Evolutionary conservation across 2,888 invertebrate species (phyloP), one percentile per base, ranked within the genome.

Genomic region (Drosophila helvetica): DNA sequence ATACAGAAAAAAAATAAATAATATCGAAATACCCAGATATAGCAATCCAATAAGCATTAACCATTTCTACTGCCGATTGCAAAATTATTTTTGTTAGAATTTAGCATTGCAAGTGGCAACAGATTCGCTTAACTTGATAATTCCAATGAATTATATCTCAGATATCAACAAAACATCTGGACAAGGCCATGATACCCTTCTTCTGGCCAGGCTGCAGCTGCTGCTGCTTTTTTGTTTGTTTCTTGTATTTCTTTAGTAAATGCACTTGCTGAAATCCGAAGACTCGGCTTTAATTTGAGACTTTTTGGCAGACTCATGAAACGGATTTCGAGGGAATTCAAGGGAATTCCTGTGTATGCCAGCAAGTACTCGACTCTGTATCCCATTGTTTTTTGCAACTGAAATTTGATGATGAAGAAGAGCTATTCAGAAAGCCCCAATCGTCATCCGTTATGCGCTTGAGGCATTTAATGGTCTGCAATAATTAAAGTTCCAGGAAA

Each of bases 381-480:
- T 33, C 57, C 52, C 57, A 22, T 48, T 50, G 48, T 50, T 55
- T 55, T 62, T 30, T 30, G 55, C 55, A 19, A 53, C 46, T 65
- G 66, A 64, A 69, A 72, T 54, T 45, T n/a, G 50, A 69, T n/a
- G 12, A 45, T 30, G 19, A 22, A 22, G 33, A 15, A 60, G 19
- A 45, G 45, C 38, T 38, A 46, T 52, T 58, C 59, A 51, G 51
- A 58, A 70, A 27, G 17, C 12, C 42, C 33, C 70, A 58, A 58
- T 59, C 38, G 46, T 47, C 67, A 59, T 67, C 71, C 38, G 46
- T 52, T 51, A 51, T 70, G 59, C 71, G 58, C 71, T 67, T 55
- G 54, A 54, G 59, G 53, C 59, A 52, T 59, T 59, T 52, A 43
- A 59, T 56, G 61, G 19, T 59, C 27, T 30, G n/a, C 45, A 25